Conservation (phyloP, 2,888 invertebrate genomes). For the Coelopa pilipes region DNA sequence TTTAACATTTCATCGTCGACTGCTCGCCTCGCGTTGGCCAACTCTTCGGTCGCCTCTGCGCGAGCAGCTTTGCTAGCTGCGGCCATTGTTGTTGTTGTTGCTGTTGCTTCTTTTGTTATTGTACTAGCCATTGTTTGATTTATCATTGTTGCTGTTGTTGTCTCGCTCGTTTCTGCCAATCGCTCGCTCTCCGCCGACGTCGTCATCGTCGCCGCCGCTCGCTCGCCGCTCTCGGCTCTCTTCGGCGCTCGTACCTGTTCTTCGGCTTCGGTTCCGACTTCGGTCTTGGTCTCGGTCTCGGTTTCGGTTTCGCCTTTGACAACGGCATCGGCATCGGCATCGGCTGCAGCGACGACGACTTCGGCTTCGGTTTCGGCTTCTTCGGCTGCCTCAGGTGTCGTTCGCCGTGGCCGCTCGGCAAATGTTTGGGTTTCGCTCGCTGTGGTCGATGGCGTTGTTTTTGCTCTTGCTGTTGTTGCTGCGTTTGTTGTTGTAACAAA, state of each 20-base stretch:
- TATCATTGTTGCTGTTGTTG: conserved; percentile 2
- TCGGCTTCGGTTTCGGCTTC: background rate
- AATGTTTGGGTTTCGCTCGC: conserved; percentile 8
- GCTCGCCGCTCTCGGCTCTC: conserved; percentile 19
- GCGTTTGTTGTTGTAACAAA: conserved; percentile 7
- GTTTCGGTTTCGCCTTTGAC: background rate
- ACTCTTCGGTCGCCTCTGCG: conserved; percentile 49
- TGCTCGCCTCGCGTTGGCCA: conserved; percentile 46
- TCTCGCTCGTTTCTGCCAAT: background rate
- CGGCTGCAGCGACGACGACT: background rate
- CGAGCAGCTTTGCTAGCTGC: conserved; percentile 45
- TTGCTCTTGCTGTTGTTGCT: conserved; percentile 48
- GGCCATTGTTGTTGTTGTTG: conserved; percentile 40
- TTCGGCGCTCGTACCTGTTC: conserved; percentile 25
- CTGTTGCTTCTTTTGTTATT: conserved; percentile 28
- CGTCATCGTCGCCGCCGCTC: background rate
- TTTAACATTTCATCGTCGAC: conserved; percentile 64
- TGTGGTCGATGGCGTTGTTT: conserved; percentile 3
- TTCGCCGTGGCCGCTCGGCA: conserved; percentile 19
- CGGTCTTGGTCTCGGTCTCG: no score
- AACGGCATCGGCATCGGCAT: background rate
- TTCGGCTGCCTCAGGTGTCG: conserved; percentile 53
- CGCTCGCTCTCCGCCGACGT: conserved; percentile 1
- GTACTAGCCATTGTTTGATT: background rate
- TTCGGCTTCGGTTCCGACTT: background rate